Conservation (phyloP, 2,797 vertebrate genomes). For the Neosilurus mollespiculum region DNA sequence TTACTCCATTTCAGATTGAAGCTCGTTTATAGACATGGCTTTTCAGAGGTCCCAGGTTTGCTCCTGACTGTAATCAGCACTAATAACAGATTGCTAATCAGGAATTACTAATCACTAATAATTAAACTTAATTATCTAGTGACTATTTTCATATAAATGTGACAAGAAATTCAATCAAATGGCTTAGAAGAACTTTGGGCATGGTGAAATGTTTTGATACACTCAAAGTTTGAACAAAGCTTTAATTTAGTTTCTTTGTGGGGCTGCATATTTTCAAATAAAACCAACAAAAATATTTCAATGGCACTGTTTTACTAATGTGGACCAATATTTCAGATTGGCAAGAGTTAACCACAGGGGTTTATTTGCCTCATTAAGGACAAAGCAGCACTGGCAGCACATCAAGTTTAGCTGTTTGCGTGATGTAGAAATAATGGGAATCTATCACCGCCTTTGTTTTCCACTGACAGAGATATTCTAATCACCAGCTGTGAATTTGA, state of each 20-base stretch:
- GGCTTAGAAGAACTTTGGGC: not conserved
- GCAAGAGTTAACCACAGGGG: constrained; percentile 36
- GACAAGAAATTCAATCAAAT: not conserved
- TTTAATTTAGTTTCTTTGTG: not conserved
- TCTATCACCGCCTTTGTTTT: constrained; percentile 43
- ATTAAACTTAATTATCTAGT: not conserved
- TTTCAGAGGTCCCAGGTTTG: not conserved
- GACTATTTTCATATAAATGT: not conserved
- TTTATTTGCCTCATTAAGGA: constrained; percentile 43
- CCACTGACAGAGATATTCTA: constrained; percentile 47
- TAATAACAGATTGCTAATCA: constrained; percentile 8
- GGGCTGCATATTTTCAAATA: not conserved
- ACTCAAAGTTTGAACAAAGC: not conserved
- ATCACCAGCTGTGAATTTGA: constrained; percentile 46
- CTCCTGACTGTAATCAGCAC: constrained; percentile 17
- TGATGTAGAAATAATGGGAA: constrained; percentile 44
- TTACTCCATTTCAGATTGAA: not conserved
- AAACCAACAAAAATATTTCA: not conserved
- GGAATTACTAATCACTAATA: constrained; percentile 1
- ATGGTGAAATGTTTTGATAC: not conserved
- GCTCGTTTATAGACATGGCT: not conserved
- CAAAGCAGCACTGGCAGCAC: constrained; percentile 26
- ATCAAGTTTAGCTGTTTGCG: constrained; percentile 36
- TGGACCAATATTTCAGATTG: constrained; percentile 38
- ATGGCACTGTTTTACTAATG: constrained; percentile 20